phyloP scores from a whole-genome alignment of 1,140 invertebrate genomes.

The Nasonia vitripennis region DNA sequence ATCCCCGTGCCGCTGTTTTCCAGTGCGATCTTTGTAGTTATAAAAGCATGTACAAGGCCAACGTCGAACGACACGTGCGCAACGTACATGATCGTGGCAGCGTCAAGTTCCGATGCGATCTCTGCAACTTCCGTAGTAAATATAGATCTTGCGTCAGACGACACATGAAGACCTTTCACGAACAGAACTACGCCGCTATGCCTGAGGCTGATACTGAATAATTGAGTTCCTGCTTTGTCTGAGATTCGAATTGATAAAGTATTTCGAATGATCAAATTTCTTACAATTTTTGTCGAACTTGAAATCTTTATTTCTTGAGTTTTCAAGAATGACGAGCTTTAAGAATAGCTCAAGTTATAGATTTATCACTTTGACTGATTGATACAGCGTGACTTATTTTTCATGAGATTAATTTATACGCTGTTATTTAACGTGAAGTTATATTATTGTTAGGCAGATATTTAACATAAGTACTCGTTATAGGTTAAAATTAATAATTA shows the following conservation, averaged over 20 bases:
- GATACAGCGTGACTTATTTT: background rate
- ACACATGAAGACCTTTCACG: constrained; percentile 68
- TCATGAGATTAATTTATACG: background rate
- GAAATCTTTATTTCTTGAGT: background rate
- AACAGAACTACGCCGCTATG: constrained; percentile 13
- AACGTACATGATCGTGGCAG: constrained; percentile 67
- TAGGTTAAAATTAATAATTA: background rate
- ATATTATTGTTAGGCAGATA: background rate
- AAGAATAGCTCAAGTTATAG: background rate
- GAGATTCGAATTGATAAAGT: background rate
- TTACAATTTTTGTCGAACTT: background rate
- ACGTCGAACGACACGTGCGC: constrained; percentile 67
- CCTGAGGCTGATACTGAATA: background rate
- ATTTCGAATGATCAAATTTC: background rate
- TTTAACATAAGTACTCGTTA: background rate
- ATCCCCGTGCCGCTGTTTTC: constrained; percentile 62
- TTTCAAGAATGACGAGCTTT: background rate
- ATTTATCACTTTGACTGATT: background rate
- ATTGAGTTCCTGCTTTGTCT: background rate
- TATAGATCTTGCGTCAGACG: constrained; percentile 69
- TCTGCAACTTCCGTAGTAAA: constrained; percentile 69
- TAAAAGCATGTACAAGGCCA: constrained; percentile 69
- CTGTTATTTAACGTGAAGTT: background rate
- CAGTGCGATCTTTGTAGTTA: constrained; percentile 67
- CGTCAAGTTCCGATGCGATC: constrained; percentile 68